Conservation (phyloP, 2,113 vertebrate genomes). For the Oxyruncus cristatus region DNA sequence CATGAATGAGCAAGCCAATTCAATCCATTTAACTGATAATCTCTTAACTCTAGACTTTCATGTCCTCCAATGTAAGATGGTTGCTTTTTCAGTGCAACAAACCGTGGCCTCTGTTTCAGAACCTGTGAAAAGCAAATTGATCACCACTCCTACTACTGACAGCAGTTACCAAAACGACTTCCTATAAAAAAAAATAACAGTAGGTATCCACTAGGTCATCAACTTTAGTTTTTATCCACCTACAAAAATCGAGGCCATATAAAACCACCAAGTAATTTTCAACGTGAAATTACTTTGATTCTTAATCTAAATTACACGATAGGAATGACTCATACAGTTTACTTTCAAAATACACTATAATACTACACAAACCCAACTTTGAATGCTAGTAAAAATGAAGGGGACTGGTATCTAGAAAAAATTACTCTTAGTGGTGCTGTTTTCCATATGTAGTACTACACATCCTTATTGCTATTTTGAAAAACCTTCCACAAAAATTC, state of each 20-base stretch:
- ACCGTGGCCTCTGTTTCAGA: conserved; percentile 94
- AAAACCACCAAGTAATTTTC: not conserved
- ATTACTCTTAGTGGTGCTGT: not conserved
- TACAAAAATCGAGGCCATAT: not conserved
- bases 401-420: not conserved
- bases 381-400: not conserved
- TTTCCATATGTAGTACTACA: not conserved
- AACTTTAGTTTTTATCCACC: not conserved
- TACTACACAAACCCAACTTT: not conserved
- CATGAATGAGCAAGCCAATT: conserved; percentile 99
- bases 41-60: conserved; percentile 90
- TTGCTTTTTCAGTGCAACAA: conserved; percentile 94
- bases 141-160: not conserved
- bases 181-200: not conserved
- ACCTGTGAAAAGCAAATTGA: conserved; percentile 73
- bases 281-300: not conserved
- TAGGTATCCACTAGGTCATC: not conserved
- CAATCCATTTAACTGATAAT: conserved; percentile 95
- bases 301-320: not conserved
- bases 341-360: not conserved
- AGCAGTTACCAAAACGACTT: not conserved
- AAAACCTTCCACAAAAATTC: not conserved
- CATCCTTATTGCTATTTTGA: not conserved
- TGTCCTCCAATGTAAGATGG: conserved; percentile 87
- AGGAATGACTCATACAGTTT: not conserved